Evolutionary conservation across 2,113 vertebrate genomes (phyloP).

Genomic region (Eurypyga helias): DNA sequence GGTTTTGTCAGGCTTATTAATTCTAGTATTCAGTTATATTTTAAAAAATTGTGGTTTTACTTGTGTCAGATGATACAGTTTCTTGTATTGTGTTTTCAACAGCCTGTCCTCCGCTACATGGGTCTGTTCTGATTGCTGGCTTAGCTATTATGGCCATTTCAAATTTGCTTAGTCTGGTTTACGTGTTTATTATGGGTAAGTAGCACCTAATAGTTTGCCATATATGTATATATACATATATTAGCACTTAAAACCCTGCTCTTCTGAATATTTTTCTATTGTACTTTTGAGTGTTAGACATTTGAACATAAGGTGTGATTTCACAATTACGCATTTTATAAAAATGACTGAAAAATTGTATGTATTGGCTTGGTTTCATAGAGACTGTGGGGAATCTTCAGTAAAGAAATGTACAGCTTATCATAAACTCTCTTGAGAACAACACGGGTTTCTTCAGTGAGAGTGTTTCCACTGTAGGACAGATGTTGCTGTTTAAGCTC

Average conservation of each 20-base stretch:
- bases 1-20: neutral
- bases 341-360: neutral
- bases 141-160: slow-evolving; percentile 76
- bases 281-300: neutral
- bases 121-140: slow-evolving; percentile 77
- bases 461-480: neutral
- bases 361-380: neutral
- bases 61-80: neutral
- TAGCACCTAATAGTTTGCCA: slow-evolving; percentile 21
- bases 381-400: neutral
- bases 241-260: no score
- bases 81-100: slow-evolving; percentile 38
- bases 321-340: neutral
- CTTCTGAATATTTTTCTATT: no score
- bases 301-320: neutral
- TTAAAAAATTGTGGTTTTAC: neutral
- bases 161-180: slow-evolving; percentile 75
- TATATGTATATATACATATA: neutral
- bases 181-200: slow-evolving; percentile 79
- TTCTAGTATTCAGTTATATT: neutral
- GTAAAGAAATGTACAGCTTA: neutral
- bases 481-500: neutral
- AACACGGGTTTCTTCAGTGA: neutral
- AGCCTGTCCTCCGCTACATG: slow-evolving; percentile 70
- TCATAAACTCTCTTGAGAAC: neutral